phyloP scores from a whole-genome alignment of 2,113 vertebrate species.

The Crypturellus undulatus region DNA sequence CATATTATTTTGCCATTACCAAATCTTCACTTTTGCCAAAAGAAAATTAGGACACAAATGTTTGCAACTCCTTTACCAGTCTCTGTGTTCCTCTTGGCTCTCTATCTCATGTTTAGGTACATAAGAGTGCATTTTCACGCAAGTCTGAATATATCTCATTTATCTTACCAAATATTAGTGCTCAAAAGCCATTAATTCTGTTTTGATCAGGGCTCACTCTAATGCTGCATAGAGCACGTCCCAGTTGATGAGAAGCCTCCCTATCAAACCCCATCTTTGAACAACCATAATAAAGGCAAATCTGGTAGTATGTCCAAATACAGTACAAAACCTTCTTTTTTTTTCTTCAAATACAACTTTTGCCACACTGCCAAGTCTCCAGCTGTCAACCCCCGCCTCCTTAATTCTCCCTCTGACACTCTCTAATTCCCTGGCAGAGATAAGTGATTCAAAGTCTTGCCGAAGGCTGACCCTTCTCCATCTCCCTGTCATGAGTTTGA shows the following conservation, averaged over 20 bases:
- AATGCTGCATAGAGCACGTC: background rate
- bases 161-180: constrained; percentile 17
- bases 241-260: background rate
- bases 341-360: background rate
- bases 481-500: background rate
- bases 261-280: background rate
- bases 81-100: background rate
- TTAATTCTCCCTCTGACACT: background rate
- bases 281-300: background rate
- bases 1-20: background rate
- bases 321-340: background rate
- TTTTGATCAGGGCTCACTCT: background rate
- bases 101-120: background rate
- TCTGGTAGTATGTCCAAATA: background rate
- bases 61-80: background rate
- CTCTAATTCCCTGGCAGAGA: background rate
- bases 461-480: background rate
- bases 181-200: background rate
- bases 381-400: background rate
- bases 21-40: background rate
- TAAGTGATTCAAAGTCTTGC: background rate
- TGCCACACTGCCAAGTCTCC: background rate
- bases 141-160: background rate
- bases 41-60: background rate
- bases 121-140: background rate